Evolutionary conservation across 1,140 invertebrate genomes (phyloP).

Genomic region (Galleria mellonella): DNA sequence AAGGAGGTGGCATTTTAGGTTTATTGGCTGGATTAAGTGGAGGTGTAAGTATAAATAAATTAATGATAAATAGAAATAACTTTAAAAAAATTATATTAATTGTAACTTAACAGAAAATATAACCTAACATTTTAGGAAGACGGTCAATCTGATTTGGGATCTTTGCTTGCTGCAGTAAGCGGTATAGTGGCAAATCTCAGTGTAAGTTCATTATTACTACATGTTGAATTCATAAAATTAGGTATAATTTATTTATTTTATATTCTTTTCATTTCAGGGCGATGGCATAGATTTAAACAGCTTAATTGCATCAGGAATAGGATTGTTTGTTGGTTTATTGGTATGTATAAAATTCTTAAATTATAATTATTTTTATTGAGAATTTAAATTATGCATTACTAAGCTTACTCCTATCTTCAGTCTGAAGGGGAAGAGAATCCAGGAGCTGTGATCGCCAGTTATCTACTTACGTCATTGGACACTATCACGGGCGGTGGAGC

Average conservation of each 20-base stretch:
- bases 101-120: too few relatives aligned
- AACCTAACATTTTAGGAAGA: conserved; percentile 36
- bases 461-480: conserved; percentile 54
- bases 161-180: conserved; percentile 49
- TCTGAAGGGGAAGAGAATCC: conserved; percentile 59
- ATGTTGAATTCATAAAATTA: too few relatives aligned
- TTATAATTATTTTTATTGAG: background rate
- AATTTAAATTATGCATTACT: background rate
- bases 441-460: conserved; percentile 49
- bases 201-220: conserved; percentile 29
- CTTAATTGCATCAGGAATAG: conserved; percentile 55
- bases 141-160: conserved; percentile 57
- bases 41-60: conserved; percentile 44
- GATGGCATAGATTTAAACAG: conserved; percentile 58
- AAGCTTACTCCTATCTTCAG: conserved; percentile 13
- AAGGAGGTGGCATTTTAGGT: conserved; percentile 58
- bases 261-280: conserved; percentile 41
- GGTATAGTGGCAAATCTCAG: conserved; percentile 56
- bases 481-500: conserved; percentile 57
- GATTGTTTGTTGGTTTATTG: conserved; percentile 58
- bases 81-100: too few relatives aligned
- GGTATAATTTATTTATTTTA: too few relatives aligned
- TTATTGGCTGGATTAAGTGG: conserved; percentile 56
- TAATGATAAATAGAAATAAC: background rate
- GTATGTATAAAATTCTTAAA: conserved; percentile 20